These are phyloP conservation scores for Acanthococcus lagerstroemiae DNA, from an alignment of 2,888 invertebrate species.

Conservation along the genomic window DNA sequence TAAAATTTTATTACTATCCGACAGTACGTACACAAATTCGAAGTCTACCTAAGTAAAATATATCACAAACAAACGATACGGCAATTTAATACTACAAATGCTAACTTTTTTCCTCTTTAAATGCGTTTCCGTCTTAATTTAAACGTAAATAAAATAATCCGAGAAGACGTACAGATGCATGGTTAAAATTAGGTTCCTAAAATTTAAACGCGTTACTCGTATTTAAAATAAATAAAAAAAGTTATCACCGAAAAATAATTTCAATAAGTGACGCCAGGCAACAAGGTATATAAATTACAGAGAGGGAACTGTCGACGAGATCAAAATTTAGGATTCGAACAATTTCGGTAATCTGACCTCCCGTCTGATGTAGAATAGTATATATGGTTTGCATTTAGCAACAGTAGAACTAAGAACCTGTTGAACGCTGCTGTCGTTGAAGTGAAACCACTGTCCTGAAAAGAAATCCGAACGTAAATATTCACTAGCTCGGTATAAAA, in stretches of 20 bases:
- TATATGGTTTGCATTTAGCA: constrained; percentile 70
- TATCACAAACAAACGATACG: not conserved
- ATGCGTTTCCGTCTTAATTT: not conserved
- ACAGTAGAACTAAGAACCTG: constrained; percentile 56
- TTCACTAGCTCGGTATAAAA: constrained; percentile 49
- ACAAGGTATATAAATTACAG: not conserved
- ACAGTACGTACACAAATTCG: not conserved
- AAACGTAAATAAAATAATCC: not conserved
- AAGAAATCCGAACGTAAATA: constrained; percentile 25
- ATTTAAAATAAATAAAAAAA: too few species aligned
- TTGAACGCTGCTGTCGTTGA: constrained; percentile 75
- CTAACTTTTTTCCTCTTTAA: not conserved
- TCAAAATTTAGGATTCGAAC: constrained; percentile 25
- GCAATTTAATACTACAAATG: not conserved
- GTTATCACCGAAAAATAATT: not conserved
- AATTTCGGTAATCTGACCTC: constrained; percentile 39
- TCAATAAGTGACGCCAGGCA: too few species aligned
- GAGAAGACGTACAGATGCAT: not conserved
- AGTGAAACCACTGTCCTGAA: constrained; percentile 66
- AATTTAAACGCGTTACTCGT: not conserved
- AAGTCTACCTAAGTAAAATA: not conserved
- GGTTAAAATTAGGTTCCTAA: not conserved
- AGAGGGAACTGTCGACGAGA: constrained; percentile 16
- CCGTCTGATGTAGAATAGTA: constrained; percentile 69
- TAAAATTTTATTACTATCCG: not conserved